These are phyloP conservation scores for Agrotis puta DNA, from an alignment of 2,888 invertebrate species.

Conservation along the genomic window DNA sequence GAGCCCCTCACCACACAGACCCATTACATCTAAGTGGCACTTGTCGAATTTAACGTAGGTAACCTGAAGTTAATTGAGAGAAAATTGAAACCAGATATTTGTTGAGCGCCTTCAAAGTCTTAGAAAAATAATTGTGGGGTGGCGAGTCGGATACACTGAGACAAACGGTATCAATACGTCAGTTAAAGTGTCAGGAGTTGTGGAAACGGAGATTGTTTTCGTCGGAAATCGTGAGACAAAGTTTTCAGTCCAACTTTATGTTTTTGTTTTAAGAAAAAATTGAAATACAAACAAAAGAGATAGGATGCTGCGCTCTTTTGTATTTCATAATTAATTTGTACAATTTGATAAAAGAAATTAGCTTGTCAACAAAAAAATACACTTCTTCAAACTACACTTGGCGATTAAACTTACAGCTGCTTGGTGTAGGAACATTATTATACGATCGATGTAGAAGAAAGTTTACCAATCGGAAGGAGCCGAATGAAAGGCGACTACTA, in stretches of 20 bases:
- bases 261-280: constrained; percentile 15
- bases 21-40: constrained; percentile 84
- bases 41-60: constrained; percentile 81
- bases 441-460: no score
- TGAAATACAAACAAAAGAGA: background rate
- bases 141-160: constrained; percentile 22
- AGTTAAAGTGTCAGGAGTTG: constrained; percentile 41
- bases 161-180: constrained; percentile 45
- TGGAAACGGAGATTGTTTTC: constrained; percentile 17
- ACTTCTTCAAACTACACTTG: no score
- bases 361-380: no score
- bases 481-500: no score
- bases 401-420: no score
- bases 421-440: no score
- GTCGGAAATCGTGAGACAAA: constrained; percentile 19
- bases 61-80: constrained; percentile 85
- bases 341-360: background rate
- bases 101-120: constrained; percentile 69
- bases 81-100: constrained; percentile 83
- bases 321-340: background rate
- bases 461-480: no score
- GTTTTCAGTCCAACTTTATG: constrained; percentile 10
- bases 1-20: constrained; percentile 70
- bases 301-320: background rate
- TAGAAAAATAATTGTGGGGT: constrained; percentile 58